Base-by-base conservation (phyloP, 1,140 invertebrate genomes). In the Macrosteles quadrilineatus region DNA sequence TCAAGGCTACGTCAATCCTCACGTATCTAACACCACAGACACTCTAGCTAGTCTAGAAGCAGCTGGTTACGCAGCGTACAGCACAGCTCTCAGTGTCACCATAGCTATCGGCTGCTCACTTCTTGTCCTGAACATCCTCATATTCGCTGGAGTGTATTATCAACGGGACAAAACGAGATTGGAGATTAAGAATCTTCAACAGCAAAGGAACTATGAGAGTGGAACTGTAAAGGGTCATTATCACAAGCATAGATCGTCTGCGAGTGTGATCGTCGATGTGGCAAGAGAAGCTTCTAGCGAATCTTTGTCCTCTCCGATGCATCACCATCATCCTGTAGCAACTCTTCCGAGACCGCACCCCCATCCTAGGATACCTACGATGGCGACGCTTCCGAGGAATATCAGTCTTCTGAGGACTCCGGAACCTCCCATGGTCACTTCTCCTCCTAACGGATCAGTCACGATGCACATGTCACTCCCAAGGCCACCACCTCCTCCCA, bases 131-230 rank as follows among this genome's bases (percentile, higher is more conserved):
- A 98, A 98, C 77, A 91, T 97, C 0, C 83, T 98, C 12, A 94
- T 98, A 74, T 97, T 97, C 77, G 94, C 94, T 32, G 95, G 94
- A 1, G 93, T 97, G 0, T 97, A 96, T 76, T 97, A 97, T 79
- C 94, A 97, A 77, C 84, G 94, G 14, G 94, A 97, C 76, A 83
- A 95, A 78, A 89, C 90, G 12, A 83, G 90, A 85, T 81, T 74
- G 59, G 74, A 75, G 32, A 73, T 73, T 45, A 76, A 70, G 50
- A 76, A 68, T 32, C n/a, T 69, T 27, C 79, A 85, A 75, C 73
- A 67, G 63, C 59, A 72, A 19, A 67, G 70, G 29, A 73, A 50
- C 43, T 74, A 70, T 23, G 65, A 68, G 25, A 30, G 12, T 19
- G 14, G 14, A 14, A 67, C 71, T 6, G 31, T 40, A 9, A 73